phyloP scores from a whole-genome alignment of 2,888 invertebrate genomes.

The Mimumesa dahlbomi region DNA sequence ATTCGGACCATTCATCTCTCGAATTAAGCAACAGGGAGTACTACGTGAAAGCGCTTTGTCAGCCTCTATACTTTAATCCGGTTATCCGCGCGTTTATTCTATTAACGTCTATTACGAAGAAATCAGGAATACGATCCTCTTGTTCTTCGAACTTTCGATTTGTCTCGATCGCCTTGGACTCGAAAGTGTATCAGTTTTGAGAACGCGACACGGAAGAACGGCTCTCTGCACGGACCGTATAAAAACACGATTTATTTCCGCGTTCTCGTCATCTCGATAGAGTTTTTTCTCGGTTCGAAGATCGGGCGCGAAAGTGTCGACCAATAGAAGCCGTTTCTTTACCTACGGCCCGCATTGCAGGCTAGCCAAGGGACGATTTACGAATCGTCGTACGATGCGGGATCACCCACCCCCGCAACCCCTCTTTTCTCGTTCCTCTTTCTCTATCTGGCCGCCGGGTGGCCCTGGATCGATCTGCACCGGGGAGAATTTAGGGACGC shows the following conservation, averaged over 20 bases:
- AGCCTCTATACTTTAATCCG: no score
- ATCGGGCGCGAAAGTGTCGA: constrained; percentile 26
- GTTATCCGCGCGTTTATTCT: constrained; percentile 64
- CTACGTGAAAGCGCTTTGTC: no score
- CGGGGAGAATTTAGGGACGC: constrained; percentile 71
- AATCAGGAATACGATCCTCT: constrained; percentile 26
- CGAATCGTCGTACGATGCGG: constrained; percentile 65
- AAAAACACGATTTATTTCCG: no score
- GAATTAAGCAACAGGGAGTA: no score
- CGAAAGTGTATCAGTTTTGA: no score
- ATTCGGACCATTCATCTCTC: no score
- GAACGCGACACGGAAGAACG: no score
- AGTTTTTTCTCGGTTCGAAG: no score
- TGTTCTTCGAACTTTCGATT: no score
- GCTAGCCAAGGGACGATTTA: constrained; percentile 63
- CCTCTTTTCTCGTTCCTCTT: constrained; percentile 3
- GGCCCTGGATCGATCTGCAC: constrained; percentile 68
- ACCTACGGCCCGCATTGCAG: constrained; percentile 64
- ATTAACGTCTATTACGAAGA: constrained; percentile 55
- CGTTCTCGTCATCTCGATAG: no score
- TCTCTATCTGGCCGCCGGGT: constrained; percentile 20
- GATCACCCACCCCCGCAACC: constrained; percentile 37
- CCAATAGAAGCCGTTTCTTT: constrained; percentile 46
- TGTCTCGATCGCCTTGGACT: constrained; percentile 4
- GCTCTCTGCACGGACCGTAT: no score